Evolutionary conservation across 2,888 invertebrate species (phyloP), one percentile per base, ranked within the genome.

Genomic region (Homarus gammarus): DNA sequence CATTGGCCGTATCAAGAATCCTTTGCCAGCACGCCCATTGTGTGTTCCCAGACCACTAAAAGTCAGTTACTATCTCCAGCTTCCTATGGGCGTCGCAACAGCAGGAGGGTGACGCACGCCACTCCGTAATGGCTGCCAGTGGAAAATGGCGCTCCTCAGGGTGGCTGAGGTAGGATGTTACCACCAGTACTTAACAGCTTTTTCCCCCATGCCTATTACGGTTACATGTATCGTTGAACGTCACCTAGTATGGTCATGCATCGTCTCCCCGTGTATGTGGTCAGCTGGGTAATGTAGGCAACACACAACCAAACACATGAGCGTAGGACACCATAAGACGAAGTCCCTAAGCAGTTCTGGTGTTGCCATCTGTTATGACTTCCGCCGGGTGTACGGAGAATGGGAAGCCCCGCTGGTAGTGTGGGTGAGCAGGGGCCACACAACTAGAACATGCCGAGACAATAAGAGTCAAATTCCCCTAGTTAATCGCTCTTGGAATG

Each of bases 311-410:
- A 56, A 12, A 22, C 3, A 44, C 44, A 5, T 44, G 8, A 12
- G 44, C 12, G 6, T 44, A 8, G 6, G 44, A 12, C 44, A 56
- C 18, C 56, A 22, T 22, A 3, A 22, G 56, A 22, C 56, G 56
- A 2, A 44, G 12, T 44, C 64, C 27, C 38, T 36, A 61, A 38
- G n/a, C 38, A n/a, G 36, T 36, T 22, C 33, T 61, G 36, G 6
- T n/a, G 36, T 38, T 61, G 79, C 79, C 79, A 36, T 79, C 79
- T 38, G 36, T 79, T 79, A 61, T 56, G 79, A 61, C 79, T 79
- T 79, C 79, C 79, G 36, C 36, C 36, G 38, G 79, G 36, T 44
- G 61, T 44, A 49, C 33, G 79, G 79, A 79, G 61, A 79, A 61
- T 79, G 79, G 79, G 79, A 61, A 79, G 36, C 56, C 61, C 79